Evolutionary conservation across 2,113 vertebrate species (phyloP), one percentile per base, ranked within the genome.

Genomic region (Eulemur rufifrons): DNA sequence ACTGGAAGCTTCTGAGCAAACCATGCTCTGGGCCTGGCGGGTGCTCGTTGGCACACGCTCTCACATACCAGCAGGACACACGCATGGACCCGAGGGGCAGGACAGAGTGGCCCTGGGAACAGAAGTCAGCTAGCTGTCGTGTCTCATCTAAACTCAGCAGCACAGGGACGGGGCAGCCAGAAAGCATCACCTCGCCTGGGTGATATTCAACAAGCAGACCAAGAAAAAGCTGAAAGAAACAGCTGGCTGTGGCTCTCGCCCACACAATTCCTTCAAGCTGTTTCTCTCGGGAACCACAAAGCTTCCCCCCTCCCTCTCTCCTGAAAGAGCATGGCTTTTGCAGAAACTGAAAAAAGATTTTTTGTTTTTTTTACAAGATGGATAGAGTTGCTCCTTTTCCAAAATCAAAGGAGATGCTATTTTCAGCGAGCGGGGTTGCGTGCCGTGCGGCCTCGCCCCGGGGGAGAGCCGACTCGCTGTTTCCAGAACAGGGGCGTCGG

Each of bases 371-470:
- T 56, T 42, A 89, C 29, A 52, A 76, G n/a, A 66, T 1, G 18
- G 32, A 23, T 21, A 8, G 17, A 61, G 39, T 18, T 3, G 21
- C 23, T 87, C 66, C 13, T 29, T 37, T 73, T 78, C 32, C 25
- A 23, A 64, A 69, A 27, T 59, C 21, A 13, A 21, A 18, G 17
- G 73, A 59, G 32, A 47, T 5, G 7, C 47, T 15, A 13, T 42
- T 81, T 63, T 78, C 37, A 45, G 20, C 34, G 59, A 42, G 63
- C 52, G 59, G 21, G 59, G 52, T 2, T 27, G 50, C 6, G 1
- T 0, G 8, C 14, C 6, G 29, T 0, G 1, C 20, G 45, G 21
- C 7, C 6, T 25, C 13, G 2, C 18, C 8, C 14, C 3, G 2
- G 11, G 34, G 39, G 2, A 78, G 3, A 29, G 59, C 32, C 0